Evolutionary conservation across 1,140 invertebrate genomes (phyloP).

Genomic region (Leptinotarsa defecta): DNA sequence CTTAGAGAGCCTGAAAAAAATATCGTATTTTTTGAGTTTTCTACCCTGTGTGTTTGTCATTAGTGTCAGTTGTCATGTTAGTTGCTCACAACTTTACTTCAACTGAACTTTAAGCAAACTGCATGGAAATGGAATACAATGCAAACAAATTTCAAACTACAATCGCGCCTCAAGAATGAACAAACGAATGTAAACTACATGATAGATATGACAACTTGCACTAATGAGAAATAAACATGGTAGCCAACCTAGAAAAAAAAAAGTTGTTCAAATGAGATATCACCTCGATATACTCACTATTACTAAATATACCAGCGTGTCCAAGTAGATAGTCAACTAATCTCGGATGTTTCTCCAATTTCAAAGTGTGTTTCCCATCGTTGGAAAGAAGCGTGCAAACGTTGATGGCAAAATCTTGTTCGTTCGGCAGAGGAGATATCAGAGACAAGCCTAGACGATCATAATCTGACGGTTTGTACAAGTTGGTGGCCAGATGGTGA

Average conservation of each 20-base stretch:
- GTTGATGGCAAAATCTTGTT: slow-evolving; percentile 98
- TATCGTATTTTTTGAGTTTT: not conserved
- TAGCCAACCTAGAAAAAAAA: no score
- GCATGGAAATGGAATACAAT: not conserved
- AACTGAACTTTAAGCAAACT: not conserved
- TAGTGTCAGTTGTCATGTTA: no score
- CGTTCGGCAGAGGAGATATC: slow-evolving; percentile 93
- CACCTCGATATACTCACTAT: slow-evolving; percentile 65
- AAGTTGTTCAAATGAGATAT: no score
- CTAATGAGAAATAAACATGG: no score
- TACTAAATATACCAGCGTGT: slow-evolving; percentile 90
- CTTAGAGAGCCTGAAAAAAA: slow-evolving; percentile 65
- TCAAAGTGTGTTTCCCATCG: slow-evolving; percentile 86
- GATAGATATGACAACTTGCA: no score
- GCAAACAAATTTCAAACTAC: not conserved
- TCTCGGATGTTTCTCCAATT: slow-evolving; percentile 80
- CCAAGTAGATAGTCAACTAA: slow-evolving; percentile 87
- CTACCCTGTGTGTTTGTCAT: no score
- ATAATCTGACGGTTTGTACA: slow-evolving; percentile 81
- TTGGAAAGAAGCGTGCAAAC: slow-evolving; percentile 94
- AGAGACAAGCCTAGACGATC: slow-evolving; percentile 88
- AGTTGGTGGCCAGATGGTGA: slow-evolving; percentile 70
- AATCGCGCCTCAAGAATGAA: no score
- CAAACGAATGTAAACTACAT: no score
- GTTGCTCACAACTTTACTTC: no score